Conservation (phyloP, 2,888 invertebrate genomes). For the Clivina fossor region DNA sequence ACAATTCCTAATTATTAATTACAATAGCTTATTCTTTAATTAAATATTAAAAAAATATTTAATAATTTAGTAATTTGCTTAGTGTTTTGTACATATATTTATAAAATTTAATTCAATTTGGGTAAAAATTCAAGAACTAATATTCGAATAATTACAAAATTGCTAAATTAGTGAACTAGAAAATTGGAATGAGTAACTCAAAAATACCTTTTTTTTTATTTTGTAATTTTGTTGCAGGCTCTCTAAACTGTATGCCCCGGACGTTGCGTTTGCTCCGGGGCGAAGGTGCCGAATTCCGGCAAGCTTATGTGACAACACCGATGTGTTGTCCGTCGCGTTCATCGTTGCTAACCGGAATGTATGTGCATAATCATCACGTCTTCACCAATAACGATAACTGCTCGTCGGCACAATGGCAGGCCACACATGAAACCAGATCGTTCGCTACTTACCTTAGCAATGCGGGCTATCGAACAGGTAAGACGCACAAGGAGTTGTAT, state of each 20-base stretch:
- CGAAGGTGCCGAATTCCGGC: conserved; percentile 91
- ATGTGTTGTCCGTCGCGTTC: conserved; percentile 98
- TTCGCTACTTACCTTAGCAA: conserved; percentile 91
- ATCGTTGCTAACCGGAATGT: conserved; percentile 89
- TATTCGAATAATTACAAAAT: too few relatives aligned
- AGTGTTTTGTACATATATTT: too few relatives aligned
- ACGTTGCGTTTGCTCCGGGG: conserved; percentile 83
- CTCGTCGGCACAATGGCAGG: conserved; percentile 93
- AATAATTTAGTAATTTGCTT: too few relatives aligned
- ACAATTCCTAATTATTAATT: too few relatives aligned
- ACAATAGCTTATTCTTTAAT: too few relatives aligned
- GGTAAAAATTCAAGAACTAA: too few relatives aligned
- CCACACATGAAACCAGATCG: conserved; percentile 86
- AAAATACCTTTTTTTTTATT: too few relatives aligned
- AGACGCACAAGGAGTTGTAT: too few relatives aligned
- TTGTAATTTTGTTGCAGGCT: conserved; percentile 61
- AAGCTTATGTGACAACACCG: conserved; percentile 97
- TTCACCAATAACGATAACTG: conserved; percentile 99
- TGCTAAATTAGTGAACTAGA: too few relatives aligned
- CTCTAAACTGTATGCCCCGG: conserved; percentile 94
- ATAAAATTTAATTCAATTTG: too few relatives aligned
- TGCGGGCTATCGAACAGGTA: conserved; percentile 90
- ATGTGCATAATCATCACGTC: conserved; percentile 96
- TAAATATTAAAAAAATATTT: too few relatives aligned
- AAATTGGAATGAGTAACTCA: too few relatives aligned